Evolutionary conservation across 2,797 vertebrate species (phyloP).

Genomic region (Kryptopterus vitreolus): DNA sequence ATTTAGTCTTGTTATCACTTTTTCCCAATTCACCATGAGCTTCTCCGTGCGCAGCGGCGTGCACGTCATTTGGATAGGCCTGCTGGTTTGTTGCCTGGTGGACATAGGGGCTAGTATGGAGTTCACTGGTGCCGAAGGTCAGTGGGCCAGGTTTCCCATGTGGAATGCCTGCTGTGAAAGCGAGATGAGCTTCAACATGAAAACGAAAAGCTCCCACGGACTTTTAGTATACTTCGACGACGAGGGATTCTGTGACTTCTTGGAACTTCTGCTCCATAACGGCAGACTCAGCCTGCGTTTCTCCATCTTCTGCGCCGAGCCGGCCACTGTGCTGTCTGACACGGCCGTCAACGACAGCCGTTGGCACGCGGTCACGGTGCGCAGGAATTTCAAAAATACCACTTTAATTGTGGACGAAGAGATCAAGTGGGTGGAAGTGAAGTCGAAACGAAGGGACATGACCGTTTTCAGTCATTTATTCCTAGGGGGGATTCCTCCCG

Average conservation of each 20-base stretch:
- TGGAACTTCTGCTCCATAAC: constrained; percentile 93
- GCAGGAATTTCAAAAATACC: constrained; percentile 95
- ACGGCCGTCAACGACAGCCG: constrained; percentile 88
- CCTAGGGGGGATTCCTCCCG: constrained; percentile 88
- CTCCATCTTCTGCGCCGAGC: constrained; percentile 97
- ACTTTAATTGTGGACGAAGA: constrained; percentile 88
- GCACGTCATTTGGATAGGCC: constrained; percentile 79
- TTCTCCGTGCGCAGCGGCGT: constrained; percentile 64
- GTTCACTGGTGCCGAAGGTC: constrained; percentile 93
- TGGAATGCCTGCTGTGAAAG: constrained; percentile 99
- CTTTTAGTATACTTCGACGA: constrained; percentile 97
- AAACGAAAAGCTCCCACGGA: constrained; percentile 94
- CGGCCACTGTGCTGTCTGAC: constrained; percentile 87
- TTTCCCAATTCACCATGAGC: constrained; percentile 60
- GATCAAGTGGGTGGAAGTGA: constrained; percentile 95
- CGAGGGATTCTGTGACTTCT: constrained; percentile 97
- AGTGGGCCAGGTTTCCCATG: constrained; percentile 98
- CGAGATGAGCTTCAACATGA: constrained; percentile 98
- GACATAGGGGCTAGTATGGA: constrained; percentile 87
- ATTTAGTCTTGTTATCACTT: constrained; percentile 30
- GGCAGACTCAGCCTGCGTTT: constrained; percentile 94
- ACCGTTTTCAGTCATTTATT: constrained; percentile 95
- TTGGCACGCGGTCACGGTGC: constrained; percentile 89
- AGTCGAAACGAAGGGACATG: constrained; percentile 96
- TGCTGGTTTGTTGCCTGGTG: constrained; percentile 84